Evolutionary conservation across 2,797 vertebrate species (phyloP).

Genomic region (Halcyon leucocephala): DNA sequence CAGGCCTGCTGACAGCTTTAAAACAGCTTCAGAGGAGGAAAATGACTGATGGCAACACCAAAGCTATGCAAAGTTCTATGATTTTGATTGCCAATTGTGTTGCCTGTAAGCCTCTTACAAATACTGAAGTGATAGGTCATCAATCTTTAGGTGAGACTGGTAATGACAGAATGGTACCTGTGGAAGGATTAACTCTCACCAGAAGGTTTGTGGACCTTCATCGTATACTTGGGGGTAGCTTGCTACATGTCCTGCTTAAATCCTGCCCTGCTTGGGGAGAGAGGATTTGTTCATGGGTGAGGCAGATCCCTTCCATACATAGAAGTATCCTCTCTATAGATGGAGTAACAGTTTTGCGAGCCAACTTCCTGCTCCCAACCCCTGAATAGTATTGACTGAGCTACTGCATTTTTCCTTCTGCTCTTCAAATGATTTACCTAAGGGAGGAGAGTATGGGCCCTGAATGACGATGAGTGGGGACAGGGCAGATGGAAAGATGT

Average conservation of each 20-base stretch:
- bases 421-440: neutral
- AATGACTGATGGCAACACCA: neutral
- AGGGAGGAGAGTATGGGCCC: neutral
- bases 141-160: neutral
- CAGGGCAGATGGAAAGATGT: neutral
- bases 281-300: neutral
- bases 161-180: neutral
- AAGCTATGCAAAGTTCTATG: neutral
- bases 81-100: neutral
- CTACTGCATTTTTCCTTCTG: slow-evolving; percentile 18
- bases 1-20: neutral
- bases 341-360: neutral
- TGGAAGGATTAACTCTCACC: neutral
- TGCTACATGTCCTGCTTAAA: neutral
- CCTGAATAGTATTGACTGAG: neutral
- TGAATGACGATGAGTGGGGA: neutral
- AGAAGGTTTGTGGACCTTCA: neutral
- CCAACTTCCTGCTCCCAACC: neutral
- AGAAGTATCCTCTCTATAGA: neutral
- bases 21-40: neutral
- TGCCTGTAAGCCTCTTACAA: neutral
- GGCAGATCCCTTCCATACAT: neutral
- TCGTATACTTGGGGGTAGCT: neutral
- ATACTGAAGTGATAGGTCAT: neutral
- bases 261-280: neutral